These are phyloP conservation scores for Phrynosoma platyrhinos DNA, from an alignment of 2,113 vertebrate species.

Conservation along the genomic window DNA sequence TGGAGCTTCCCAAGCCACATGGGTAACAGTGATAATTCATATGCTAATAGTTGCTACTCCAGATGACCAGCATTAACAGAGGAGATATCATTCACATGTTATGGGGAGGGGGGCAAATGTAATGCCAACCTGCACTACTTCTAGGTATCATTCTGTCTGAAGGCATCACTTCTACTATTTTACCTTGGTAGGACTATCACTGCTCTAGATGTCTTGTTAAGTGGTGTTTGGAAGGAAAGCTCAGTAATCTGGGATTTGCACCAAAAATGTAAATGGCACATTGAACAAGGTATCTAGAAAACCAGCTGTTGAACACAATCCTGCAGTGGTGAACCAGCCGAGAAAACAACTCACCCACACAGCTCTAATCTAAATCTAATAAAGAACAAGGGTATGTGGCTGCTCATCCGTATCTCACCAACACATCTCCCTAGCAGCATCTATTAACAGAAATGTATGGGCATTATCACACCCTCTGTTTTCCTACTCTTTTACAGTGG, in stretches of 20 bases:
- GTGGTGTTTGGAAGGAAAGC: background rate
- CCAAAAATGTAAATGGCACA: background rate
- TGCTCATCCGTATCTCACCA: background rate
- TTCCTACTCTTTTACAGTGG: background rate
- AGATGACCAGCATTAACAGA: background rate
- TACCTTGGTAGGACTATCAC: background rate
- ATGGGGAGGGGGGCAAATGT: background rate
- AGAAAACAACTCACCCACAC: background rate
- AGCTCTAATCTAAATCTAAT: background rate
- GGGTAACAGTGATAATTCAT: background rate
- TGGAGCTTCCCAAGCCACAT: background rate
- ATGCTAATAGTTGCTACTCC: background rate
- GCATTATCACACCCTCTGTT: background rate
- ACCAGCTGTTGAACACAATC: background rate
- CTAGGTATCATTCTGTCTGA: background rate
- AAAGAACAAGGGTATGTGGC: background rate
- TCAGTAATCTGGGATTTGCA: background rate
- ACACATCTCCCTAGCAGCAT: too few relatives aligned
- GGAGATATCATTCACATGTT: background rate
- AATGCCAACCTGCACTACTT: background rate
- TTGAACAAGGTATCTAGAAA: background rate
- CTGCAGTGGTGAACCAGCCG: accelerated
- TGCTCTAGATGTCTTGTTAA: background rate
- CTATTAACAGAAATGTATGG: background rate
- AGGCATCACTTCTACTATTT: background rate